phyloP scores from a whole-genome alignment of 2,113 vertebrate genomes.

The Madoqua kirkii region DNA sequence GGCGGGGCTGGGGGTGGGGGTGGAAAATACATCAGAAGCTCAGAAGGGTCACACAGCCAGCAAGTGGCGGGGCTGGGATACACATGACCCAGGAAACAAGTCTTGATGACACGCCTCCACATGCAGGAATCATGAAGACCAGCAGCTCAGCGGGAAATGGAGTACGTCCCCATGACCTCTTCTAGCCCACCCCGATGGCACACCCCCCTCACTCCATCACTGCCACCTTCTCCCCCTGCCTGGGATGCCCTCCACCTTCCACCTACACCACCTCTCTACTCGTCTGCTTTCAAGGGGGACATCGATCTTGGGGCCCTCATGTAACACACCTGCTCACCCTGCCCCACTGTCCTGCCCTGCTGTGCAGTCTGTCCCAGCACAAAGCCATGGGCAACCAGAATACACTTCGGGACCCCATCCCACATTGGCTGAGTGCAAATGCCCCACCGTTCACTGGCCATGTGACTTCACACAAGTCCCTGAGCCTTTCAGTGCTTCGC shows the following conservation, averaged over 20 bases:
- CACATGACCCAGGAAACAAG: rapidly evolving
- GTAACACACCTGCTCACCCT: rapidly evolving
- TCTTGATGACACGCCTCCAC: rapidly evolving
- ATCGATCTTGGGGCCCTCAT: neutral
- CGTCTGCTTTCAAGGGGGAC: neutral
- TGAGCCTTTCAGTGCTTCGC: neutral
- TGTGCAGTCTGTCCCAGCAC: neutral
- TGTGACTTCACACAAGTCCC: neutral
- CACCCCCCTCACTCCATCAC: rapidly evolving
- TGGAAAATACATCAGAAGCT: neutral
- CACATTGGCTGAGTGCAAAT: neutral
- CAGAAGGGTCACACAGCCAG: neutral
- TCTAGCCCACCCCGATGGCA: rapidly evolving
- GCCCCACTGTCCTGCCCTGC: neutral
- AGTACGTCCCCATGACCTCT: rapidly evolving
- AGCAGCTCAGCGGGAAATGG: rapidly evolving
- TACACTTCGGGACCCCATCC: rapidly evolving
- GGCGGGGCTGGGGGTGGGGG: rapidly evolving
- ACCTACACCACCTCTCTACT: neutral
- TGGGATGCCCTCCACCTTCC: rapidly evolving
- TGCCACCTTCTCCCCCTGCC: neutral
- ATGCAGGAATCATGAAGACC: neutral
- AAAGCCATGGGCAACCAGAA: rapidly evolving
- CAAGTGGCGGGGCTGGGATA: neutral
- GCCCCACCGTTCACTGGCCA: neutral